These are phyloP conservation scores for Threskiornis aethiopicus DNA, from an alignment of 2,797 vertebrate genomes.

Conservation along the genomic window DNA sequence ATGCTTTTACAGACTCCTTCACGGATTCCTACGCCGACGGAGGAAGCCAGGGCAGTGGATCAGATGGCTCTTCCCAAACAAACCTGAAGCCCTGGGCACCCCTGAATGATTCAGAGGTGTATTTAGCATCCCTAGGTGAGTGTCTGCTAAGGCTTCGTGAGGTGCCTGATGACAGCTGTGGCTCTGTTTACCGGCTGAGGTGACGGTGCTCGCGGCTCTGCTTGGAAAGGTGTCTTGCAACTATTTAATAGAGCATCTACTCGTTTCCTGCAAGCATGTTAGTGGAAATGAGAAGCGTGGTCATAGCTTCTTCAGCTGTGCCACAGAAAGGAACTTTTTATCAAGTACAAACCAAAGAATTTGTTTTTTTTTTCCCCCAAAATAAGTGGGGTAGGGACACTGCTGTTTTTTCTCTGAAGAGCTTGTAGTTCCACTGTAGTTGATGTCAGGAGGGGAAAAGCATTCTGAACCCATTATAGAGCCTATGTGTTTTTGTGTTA, in stretches of 20 bases:
- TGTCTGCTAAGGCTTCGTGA: not conserved
- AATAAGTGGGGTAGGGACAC: not conserved
- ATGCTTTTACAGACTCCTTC: constrained; percentile 88
- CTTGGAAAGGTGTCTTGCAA: not conserved
- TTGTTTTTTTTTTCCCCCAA: rapidly evolving
- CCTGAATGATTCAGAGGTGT: constrained; percentile 91
- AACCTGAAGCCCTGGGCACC: constrained; percentile 84
- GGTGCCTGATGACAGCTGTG: not conserved
- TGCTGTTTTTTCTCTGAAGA: not conserved
- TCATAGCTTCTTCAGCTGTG: not conserved
- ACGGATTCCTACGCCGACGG: not conserved
- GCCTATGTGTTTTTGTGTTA: not conserved
- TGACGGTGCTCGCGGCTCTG: rapidly evolving
- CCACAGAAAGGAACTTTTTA: not conserved
- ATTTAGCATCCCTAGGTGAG: constrained; percentile 93
- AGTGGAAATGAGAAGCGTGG: not conserved
- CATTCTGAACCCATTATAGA: not conserved
- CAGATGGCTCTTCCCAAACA: not conserved
- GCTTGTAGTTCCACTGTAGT: not conserved
- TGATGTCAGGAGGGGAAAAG: not conserved
- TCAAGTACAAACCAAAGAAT: not conserved
- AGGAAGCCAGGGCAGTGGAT: not conserved
- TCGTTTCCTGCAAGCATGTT: not conserved
- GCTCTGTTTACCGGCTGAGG: not conserved
- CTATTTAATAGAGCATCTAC: not conserved